A percentile compares a stretch with the other conserved stretches of the same genome.
Conservation (phyloP, 2,888 invertebrate genomes). For the Pseudococcus viburni region DNA sequence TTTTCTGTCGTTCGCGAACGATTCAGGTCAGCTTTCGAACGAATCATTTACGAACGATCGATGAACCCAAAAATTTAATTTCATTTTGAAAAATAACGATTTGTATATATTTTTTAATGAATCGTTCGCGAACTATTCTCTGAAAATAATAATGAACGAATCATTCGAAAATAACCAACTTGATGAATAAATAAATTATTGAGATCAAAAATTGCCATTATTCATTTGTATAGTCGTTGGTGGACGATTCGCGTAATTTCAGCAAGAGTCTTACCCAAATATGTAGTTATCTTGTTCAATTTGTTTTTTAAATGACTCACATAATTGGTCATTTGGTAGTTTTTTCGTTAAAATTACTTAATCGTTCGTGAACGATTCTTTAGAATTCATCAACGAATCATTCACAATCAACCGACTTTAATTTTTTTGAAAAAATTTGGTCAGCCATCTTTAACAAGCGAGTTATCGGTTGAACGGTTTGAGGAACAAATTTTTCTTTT, state of each 20-base stretch:
- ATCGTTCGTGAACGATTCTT: background rate
- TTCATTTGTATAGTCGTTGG: too few species aligned
- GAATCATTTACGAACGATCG: background rate
- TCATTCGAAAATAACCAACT: too few species aligned
- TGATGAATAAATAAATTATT: too few species aligned
- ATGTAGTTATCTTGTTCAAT: too few species aligned
- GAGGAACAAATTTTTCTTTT: too few species aligned
- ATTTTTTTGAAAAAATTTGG: too few species aligned
- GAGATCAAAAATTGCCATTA: too few species aligned
- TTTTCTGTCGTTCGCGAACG: background rate
- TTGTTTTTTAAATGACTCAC: background rate
- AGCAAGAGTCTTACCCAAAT: too few species aligned
- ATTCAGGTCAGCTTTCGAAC: background rate
- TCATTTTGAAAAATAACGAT: background rate
- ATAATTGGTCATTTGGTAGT: background rate
- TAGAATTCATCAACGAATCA: background rate
- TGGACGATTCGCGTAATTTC: too few species aligned
- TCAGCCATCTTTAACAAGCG: too few species aligned
- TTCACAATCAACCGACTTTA: too few species aligned
- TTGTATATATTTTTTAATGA: background rate
- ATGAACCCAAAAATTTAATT: background rate
- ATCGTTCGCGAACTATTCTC: background rate
- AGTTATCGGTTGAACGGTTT: too few species aligned
- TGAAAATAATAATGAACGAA: background rate
- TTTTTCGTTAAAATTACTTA: background rate